Evolutionary conservation across 2,797 vertebrate species (phyloP).

Genomic region (Masticophis lateralis): DNA sequence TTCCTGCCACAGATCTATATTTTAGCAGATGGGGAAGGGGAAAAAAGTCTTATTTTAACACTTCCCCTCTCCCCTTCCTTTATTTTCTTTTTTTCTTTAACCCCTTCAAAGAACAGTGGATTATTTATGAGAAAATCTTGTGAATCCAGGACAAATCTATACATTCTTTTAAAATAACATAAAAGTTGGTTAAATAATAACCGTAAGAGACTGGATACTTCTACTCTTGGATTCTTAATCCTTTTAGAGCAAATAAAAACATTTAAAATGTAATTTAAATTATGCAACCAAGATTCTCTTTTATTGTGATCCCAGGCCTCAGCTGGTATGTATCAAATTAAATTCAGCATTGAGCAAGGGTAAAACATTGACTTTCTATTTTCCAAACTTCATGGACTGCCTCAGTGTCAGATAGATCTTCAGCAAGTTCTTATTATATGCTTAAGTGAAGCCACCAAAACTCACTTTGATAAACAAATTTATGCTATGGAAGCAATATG

Average conservation of each 20-base stretch:
- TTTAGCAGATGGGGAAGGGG: slow-evolving; percentile 57
- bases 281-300: slow-evolving; percentile 13
- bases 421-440: slow-evolving; percentile 12
- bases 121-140: slow-evolving; percentile 67
- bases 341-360: slow-evolving; percentile 34
- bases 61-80: background rate
- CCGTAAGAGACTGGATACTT: slow-evolving; percentile 33
- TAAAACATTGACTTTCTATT: background rate
- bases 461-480: background rate
- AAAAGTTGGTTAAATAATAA: slow-evolving; percentile 62
- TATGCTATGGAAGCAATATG: background rate
- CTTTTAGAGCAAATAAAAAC: slow-evolving; percentile 34
- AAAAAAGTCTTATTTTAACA: background rate
- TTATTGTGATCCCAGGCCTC: background rate
- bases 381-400: slow-evolving; percentile 8
- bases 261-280: slow-evolving; percentile 42
- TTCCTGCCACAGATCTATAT: slow-evolving; percentile 61
- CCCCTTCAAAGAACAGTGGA: slow-evolving; percentile 57
- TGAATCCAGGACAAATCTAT: slow-evolving; percentile 59
- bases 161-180: slow-evolving; percentile 58
- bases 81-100: background rate
- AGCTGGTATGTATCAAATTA: slow-evolving; percentile 5
- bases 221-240: slow-evolving; percentile 34
- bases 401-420: background rate
- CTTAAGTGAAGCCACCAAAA: background rate